Conservation (phyloP, 2,888 invertebrate species). For the Masnerella sp. region DNA sequence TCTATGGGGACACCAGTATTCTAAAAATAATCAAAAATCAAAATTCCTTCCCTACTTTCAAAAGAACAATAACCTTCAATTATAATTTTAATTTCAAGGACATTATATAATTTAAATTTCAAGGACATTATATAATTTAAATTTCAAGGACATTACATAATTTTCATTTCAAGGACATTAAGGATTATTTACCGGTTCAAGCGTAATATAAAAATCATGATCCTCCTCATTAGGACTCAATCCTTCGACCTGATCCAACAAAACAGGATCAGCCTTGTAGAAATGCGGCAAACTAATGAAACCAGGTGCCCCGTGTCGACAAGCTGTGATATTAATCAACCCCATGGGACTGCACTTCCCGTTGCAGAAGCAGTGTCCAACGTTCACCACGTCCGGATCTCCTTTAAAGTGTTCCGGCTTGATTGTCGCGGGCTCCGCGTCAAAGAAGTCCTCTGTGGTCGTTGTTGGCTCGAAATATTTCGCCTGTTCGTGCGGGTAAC, state of each 20-base stretch:
- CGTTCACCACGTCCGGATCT: slow-evolving; percentile 71
- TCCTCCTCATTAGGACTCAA: slow-evolving; percentile 83
- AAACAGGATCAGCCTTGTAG: slow-evolving; percentile 85
- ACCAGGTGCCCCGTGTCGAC: slow-evolving; percentile 88
- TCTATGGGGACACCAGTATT: slow-evolving; percentile 86
- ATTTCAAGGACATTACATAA: neutral
- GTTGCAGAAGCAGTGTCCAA: slow-evolving; percentile 83
- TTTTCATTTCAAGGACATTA: neutral
- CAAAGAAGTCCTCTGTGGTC: slow-evolving; percentile 73
- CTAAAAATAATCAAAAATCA: slow-evolving; percentile 77
- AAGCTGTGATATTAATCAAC: slow-evolving; percentile 87
- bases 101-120: neutral
- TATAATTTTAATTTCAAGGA: neutral
- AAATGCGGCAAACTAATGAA: slow-evolving; percentile 93
- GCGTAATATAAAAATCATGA: slow-evolving; percentile 87
- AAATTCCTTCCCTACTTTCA: no score
- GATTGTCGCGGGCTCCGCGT: slow-evolving; percentile 63
- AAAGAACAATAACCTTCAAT: slow-evolving; percentile 16
- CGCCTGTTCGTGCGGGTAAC: slow-evolving; percentile 73
- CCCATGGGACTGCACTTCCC: slow-evolving; percentile 87
- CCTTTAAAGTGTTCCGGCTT: slow-evolving; percentile 38
- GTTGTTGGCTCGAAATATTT: slow-evolving; percentile 74
- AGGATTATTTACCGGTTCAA: slow-evolving; percentile 83
- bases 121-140: neutral
- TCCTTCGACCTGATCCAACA: slow-evolving; percentile 83